Evolutionary conservation across 2,888 invertebrate species (phyloP), one percentile per base, ranked within the genome.

Genomic region (Hyposoter didymator): DNA sequence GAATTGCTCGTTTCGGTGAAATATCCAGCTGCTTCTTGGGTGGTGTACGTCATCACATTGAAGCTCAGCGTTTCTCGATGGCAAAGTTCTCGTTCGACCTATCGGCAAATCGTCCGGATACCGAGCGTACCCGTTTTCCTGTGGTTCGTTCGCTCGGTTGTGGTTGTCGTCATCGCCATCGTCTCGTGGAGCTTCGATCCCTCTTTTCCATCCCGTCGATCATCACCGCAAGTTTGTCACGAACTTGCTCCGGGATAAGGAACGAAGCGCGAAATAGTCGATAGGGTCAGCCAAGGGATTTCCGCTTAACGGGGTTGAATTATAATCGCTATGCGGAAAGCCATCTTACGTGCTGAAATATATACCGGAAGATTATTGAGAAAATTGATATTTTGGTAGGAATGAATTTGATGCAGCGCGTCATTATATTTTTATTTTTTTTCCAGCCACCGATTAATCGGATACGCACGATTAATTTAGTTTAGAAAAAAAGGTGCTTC

Each of bases 211-310:
- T 72, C 59, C 79, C 84, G 73, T 82, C 76, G 67, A 66, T 52
- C 84, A 82, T 52, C 67, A 75, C 73, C 86, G 84, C 84, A 86
- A 78, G 87, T 86, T 87, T 87, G 86, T 86, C 84, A 84, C 86
- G 73, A 79, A 85, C 78, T 87, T 87, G 66, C 82, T 59, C 5
- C 39, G 62, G 64, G 55, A 81, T 49, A 59, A 66, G 78, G 76
- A 82, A 78, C 82, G 78, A 76, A 76, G 47, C 74, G 22, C 75
- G 78, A 81, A 78, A 86, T 84, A 74, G 78, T 59, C 80, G 84
- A 86, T 84, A 76, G 84, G 74, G 84, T 84, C 79, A 72, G 64
- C 82, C 82, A 78, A 70, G 67, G 72, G 64, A 87, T 80, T 86
- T 86, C 79, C 82, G 81, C 70, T 59, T 66, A 75, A 78, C 64